A percentile compares a stretch with the other conserved stretches of the same genome.
Conservation (phyloP, 1,140 invertebrate species). For the Dermatophagoides farinae region DNA sequence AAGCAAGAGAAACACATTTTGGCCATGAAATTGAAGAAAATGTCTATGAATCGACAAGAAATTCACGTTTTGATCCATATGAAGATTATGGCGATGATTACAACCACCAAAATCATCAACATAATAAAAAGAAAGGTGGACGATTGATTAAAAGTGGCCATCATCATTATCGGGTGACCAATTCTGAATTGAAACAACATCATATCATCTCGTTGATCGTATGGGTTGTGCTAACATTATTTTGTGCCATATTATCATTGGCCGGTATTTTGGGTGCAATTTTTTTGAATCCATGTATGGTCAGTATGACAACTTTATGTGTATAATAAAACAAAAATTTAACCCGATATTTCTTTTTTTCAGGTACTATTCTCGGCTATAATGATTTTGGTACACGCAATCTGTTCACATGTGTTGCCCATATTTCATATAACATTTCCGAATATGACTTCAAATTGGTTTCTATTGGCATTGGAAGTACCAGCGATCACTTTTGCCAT, state of each 20-base stretch:
- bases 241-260: conserved; percentile 1
- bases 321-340: background rate
- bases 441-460: background rate
- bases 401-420: background rate
- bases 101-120: background rate
- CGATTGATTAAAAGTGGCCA: background rate
- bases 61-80: background rate
- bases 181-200: background rate
- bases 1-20: conserved; percentile 3
- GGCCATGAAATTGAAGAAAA: background rate
- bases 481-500: background rate
- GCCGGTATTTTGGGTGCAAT: conserved; percentile 8
- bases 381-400: background rate
- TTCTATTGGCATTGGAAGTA: background rate
- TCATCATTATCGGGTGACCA: background rate
- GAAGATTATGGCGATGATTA: background rate
- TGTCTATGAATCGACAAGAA: background rate
- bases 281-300: conserved; percentile 10
- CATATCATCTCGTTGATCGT: conserved; percentile 9
- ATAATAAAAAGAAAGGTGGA: background rate
- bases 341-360: background rate
- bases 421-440: background rate
- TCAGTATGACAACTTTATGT: background rate
- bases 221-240: conserved; percentile 9
- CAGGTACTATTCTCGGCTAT: background rate